Conservation (phyloP, 2,888 invertebrate species). For the Ennomos fuscantarius region DNA sequence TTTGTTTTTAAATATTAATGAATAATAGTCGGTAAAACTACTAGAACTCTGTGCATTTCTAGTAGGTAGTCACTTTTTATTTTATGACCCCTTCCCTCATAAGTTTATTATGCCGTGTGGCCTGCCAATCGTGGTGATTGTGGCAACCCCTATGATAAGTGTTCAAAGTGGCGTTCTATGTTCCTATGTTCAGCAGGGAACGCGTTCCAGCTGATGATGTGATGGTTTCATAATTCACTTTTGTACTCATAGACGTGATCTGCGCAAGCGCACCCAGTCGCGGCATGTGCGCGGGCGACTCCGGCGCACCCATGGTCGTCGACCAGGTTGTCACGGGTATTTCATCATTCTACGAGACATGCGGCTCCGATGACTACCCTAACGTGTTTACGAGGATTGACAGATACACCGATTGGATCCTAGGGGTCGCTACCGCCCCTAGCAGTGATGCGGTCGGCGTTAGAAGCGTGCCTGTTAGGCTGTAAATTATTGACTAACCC, state of each 20-base stretch:
- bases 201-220: no score
- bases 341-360: conserved; percentile 51
- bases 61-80: no score
- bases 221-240: no score
- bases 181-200: no score
- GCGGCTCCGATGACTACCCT: conserved; percentile 46
- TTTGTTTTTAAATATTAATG: no score
- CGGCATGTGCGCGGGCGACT: conserved; percentile 63
- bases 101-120: no score
- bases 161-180: no score
- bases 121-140: no score
- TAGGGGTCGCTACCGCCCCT: conserved; percentile 49
- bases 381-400: conserved; percentile 62
- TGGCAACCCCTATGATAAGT: no score
- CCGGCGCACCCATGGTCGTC: conserved; percentile 64
- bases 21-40: no score
- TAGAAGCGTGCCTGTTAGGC: conserved; percentile 10
- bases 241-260: conserved; percentile 47
- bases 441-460: conserved; percentile 20
- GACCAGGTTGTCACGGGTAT: conserved; percentile 50
- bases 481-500: not conserved
- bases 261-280: conserved; percentile 51
- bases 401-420: conserved; percentile 60
- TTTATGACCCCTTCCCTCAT: no score
- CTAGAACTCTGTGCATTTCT: no score